Percentiles rank a stretch among this genome's conserved stretches.
phyloP scores from a whole-genome alignment of 2,888 invertebrate genomes.

The Horisme vitalbata region DNA sequence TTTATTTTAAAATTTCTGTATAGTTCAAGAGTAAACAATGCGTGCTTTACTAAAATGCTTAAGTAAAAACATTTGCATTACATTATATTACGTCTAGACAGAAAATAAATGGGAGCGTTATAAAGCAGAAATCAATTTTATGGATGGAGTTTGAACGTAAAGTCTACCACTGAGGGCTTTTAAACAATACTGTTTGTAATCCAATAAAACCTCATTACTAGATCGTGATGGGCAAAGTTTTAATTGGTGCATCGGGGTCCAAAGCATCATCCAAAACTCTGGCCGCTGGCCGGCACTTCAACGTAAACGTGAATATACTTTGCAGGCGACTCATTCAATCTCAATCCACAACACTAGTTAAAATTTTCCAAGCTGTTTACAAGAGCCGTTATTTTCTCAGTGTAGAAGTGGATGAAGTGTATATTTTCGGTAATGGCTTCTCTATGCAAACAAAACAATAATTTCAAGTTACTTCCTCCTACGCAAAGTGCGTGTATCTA shows the following conservation, averaged over 20 bases:
- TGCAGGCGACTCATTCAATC: conserved; percentile 45
- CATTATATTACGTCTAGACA: conserved; percentile 26
- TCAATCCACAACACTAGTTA: conserved; percentile 42
- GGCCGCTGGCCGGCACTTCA: conserved; percentile 42
- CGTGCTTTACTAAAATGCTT: too few relatives aligned
- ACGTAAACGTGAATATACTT: conserved; percentile 37
- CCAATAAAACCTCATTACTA: conserved; percentile 34
- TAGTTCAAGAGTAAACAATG: too few relatives aligned
- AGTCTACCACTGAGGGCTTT: conserved; percentile 28
- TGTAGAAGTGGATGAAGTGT: conserved; percentile 28
- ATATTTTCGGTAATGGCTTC: conserved; percentile 21
- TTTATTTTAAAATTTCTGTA: too few relatives aligned
- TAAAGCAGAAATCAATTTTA: conserved; percentile 28
- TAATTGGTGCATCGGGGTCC: conserved; percentile 57
- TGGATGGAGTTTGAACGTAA: conserved; percentile 24
- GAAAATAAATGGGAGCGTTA: conserved; percentile 25
- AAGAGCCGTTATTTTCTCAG: conserved; percentile 45
- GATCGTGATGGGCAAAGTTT: conserved; percentile 49
- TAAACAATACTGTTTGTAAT: conserved; percentile 33
- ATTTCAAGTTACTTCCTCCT: conserved; percentile 45
- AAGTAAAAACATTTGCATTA: neutral
- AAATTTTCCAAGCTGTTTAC: conserved; percentile 49
- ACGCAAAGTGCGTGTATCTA: conserved; percentile 39
- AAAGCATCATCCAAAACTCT: conserved; percentile 41
- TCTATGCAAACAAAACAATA: conserved; percentile 30